Base-by-base conservation (phyloP, 2,113 vertebrate species). In the Dinomys branickii region DNA sequence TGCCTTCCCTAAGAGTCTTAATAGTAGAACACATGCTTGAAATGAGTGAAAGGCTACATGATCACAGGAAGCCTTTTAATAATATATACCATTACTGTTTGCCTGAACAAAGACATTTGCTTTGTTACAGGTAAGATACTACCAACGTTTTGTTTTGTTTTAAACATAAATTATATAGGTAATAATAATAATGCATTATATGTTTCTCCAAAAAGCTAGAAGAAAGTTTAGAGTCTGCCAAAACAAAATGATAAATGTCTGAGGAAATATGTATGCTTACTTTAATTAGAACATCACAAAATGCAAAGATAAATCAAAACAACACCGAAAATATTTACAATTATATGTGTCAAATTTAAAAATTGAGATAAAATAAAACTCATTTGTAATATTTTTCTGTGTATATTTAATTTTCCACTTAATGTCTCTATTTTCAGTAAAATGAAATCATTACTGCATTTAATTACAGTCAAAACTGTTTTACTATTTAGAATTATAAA, bases 121-220 rank as follows among this genome's bases (percentile, higher is more conserved):
- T 75, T 65, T 85, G 14, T 85, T 85, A 33, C 71, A 82, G 17
- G 75, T 75, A 81, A 89, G 67, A 85, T 73, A 13, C 7, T 92
- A 65, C 56, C 58, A 47, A 33, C 75, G 41, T 69, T 78, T 93
- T 73, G 22, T 35, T 54, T 90, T 91, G 22, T 94, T 91, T 95
- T 94, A 59, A 77, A 94, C 19, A 82, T 33, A 88, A 71, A 85
- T 65, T 69, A 71, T n/a, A 58, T 58, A n/a, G 50, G 26, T 11
- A 47, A 47, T 11, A 47, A 47, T 33, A 56, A 44, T 19, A 30
- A 85, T 44, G 30, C 3, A 83, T 24, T 59, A 8, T 63, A 44
- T 20, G 26, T 85, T 85, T 85, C n/a, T 7, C 52, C 1, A 65
- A 85, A 44, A 85, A 65, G 30, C 41, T 14, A 50, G 33, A 86